Evolutionary conservation across 1,140 invertebrate species (phyloP).

Genomic region (Drosophila navojoa): DNA sequence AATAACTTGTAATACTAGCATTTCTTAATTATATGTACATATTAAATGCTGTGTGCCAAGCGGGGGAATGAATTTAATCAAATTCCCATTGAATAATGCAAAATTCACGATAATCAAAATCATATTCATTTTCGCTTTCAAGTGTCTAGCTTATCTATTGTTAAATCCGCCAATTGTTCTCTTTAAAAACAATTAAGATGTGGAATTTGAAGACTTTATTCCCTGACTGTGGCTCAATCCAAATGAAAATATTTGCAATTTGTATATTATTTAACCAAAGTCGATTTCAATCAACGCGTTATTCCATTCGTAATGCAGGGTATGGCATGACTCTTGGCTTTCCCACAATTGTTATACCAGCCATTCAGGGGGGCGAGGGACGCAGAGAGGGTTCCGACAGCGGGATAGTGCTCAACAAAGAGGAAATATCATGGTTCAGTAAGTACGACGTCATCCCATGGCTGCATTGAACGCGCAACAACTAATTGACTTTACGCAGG

Average conservation of each 20-base stretch:
- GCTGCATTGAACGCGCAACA: neutral
- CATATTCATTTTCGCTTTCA: too few relatives aligned
- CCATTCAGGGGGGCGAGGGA: slow-evolving; percentile 85
- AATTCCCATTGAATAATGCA: slow-evolving; percentile 9
- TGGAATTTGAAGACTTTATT: slow-evolving; percentile 13
- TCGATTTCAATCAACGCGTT: neutral
- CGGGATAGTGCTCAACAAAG: slow-evolving; percentile 85
- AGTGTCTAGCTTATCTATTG: too few relatives aligned
- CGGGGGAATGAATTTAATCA: slow-evolving; percentile 30
- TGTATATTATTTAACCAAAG: neutral
- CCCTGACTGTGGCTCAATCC: neutral
- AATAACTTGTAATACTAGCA: slow-evolving; percentile 57
- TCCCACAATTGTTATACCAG: slow-evolving; percentile 90
- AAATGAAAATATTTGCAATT: neutral
- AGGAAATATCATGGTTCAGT: slow-evolving; percentile 92
- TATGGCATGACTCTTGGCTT: slow-evolving; percentile 91
- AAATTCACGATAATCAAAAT: too few relatives aligned
- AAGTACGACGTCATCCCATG: slow-evolving; percentile 63
- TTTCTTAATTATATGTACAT: slow-evolving; percentile 15
- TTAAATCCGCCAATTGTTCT: too few relatives aligned
- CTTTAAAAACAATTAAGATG: too few relatives aligned
- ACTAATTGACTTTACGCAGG: slow-evolving; percentile 84
- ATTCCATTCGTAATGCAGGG: slow-evolving; percentile 70
- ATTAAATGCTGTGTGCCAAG: neutral
- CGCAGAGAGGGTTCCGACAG: slow-evolving; percentile 82